Evolutionary conservation across 2,113 vertebrate species (phyloP), one percentile per base, ranked within the genome.

Genomic region (Entosphenus tridentatus): DNA sequence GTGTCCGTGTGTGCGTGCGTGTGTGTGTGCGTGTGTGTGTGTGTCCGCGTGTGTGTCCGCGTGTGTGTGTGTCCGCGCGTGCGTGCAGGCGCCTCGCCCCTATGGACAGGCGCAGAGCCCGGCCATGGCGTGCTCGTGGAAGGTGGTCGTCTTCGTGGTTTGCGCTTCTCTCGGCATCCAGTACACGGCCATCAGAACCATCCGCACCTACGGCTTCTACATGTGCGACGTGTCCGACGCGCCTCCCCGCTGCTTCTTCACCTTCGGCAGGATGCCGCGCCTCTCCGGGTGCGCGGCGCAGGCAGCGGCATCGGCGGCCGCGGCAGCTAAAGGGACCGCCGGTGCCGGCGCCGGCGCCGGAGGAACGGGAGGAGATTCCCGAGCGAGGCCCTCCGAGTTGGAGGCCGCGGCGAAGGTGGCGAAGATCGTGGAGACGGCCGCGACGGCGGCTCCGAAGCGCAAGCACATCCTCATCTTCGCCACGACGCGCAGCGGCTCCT

Each of bases 71-170:
- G n/a, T 68, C 11, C 12, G 18, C 8, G n/a, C 55, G 56, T 16
- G 11, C 17, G 57, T 18, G 17, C 55, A 56, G 6, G 56, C 9
- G 55, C 12, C 39, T 68, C 55, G 56, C 68, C 56, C 68, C 10
- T 56, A 18, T 4, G 17, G 10, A 69, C 68, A 57, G 56, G 17
- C 12, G 57, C 16, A 17, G 17, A 14, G 68, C 56, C 39, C 84
- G 86, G 88, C 83, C 88, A 97, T 97, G 91, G 87, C 93, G 83
- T 97, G 92, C 85, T 95, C 91, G 79, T 96, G 91, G 91, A 97
- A 96, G 87, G 86, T 88, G 78, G 88, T 97, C 80, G 85, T 96
- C 79, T 82, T 97, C 78, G 83, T 97, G 75, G 90, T 88, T 74
- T 83, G 93, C 84, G 88, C 89, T 77, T 95, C 92, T 74, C 87